Base-by-base conservation (phyloP, 2,888 invertebrate genomes). In the Tetranychus truncatus region DNA sequence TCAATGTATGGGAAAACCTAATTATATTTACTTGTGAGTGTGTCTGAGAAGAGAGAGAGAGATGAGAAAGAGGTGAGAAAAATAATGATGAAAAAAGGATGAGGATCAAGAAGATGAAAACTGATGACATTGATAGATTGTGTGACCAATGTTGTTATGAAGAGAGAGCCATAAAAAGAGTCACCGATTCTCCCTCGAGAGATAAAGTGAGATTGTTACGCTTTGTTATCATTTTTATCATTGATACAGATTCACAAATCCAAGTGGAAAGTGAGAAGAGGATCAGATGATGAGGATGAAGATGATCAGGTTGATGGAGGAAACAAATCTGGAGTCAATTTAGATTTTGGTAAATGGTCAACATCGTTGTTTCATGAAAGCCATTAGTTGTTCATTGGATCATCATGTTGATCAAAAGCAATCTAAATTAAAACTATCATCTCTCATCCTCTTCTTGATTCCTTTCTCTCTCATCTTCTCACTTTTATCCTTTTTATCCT, bases 81-180 rank as follows among this genome's bases (percentile, higher is more conserved):
- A 20, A 66, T 15, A 66, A n/a, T 18, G 66, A 66, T 15, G 66
- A 66, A 66, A 66, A 66, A 66, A 66, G 20, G 66, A 66, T 66
- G 66, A 66, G 20, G 20, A 66, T 20, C 18, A 20, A 66, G 20
- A 69, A 69, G 69, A 69, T 69, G 5, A 24, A 21, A 69, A 15
- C 55, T 55, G 55, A 55, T 55, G 55, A 55, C 55, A 55, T 55
- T 55, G 69, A 21, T 69, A 69, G 69, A 69, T 69, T 55, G 55
- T 55, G 55, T 55, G 55, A 55, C 55, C 55, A 55, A 55, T 55
- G 55, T 55, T 55, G 15, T 55, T 55, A 34, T 55, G 55, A 15
- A 55, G 2, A 15, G 9, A 15, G 55, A 55, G 55, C 7, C 55
- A 55, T 0, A 1, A 15, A 1, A 9, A 55, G 9, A 9, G 9